These are phyloP conservation scores for Halyomorpha halys DNA, from an alignment of 1,140 invertebrate species.

Conservation along the genomic window DNA sequence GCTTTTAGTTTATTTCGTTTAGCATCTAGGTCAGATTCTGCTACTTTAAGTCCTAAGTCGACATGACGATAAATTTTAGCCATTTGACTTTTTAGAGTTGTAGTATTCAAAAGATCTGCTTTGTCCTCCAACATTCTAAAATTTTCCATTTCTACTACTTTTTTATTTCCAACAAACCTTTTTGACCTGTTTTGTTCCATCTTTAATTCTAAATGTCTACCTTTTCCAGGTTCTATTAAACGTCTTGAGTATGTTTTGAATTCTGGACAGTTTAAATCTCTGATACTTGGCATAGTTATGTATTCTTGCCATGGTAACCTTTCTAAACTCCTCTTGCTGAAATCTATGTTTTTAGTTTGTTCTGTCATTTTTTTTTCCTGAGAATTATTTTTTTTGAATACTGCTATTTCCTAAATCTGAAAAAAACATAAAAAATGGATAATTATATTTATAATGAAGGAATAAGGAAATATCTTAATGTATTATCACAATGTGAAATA, in stretches of 20 bases:
- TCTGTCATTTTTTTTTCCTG: no score
- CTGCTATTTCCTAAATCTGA: no score
- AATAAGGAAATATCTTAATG: no score
- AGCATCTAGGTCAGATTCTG: neutral
- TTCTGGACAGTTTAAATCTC: neutral
- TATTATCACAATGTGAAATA: no score
- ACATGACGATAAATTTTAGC: neutral
- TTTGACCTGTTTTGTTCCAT: neutral
- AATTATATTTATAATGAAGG: no score
- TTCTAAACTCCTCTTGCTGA: no score
- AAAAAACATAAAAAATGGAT: no score
- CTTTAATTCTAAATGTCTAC: neutral
- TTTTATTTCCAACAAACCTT: neutral
- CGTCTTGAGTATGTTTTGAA: neutral
- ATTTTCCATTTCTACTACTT: neutral
- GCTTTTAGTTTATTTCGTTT: constrained; percentile 12
- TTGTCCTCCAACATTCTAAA: neutral
- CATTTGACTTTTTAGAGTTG: neutral
- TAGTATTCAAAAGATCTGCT: neutral
- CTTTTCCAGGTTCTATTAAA: neutral
- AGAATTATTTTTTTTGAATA: no score
- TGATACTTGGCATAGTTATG: neutral
- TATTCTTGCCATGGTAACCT: neutral
- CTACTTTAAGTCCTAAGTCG: neutral
- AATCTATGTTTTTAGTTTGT: no score